phyloP scores from a whole-genome alignment of 2,113 vertebrate species.

The Aythya baeri region DNA sequence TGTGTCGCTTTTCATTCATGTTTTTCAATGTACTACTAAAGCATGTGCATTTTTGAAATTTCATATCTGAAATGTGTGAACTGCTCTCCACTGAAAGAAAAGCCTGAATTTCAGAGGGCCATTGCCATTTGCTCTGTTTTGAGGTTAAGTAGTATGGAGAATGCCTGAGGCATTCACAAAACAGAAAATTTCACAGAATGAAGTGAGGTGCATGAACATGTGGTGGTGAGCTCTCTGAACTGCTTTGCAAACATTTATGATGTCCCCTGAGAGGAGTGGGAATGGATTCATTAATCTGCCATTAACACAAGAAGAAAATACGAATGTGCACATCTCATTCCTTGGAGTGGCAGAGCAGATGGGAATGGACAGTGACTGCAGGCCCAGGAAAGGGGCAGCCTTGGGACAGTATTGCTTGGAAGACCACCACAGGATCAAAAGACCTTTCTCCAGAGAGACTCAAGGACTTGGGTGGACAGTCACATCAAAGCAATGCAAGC shows the following conservation, averaged over 20 bases:
- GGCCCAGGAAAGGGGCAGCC: neutral
- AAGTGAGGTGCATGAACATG: neutral
- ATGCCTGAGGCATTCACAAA: neutral
- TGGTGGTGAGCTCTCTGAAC: neutral
- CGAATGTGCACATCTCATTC: neutral
- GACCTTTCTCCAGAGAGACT: neutral
- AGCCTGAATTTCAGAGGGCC: neutral
- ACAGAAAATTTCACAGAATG: neutral
- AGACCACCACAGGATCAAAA: neutral
- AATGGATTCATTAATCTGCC: neutral
- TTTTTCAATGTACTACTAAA: conserved; percentile 26
- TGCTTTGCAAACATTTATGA: neutral
- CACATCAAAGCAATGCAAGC: neutral
- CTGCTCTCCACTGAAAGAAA: neutral
- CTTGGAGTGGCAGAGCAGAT: neutral
- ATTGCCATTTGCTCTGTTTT: neutral
- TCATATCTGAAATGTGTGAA: neutral
- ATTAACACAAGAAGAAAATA: neutral
- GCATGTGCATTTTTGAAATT: neutral
- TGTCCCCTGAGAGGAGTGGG: neutral
- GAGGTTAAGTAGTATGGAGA: neutral
- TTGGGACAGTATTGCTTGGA: neutral
- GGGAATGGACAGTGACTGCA: neutral
- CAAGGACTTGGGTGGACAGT: neutral
- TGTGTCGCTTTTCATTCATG: conserved; percentile 46